A percentile compares a stretch with the other conserved stretches of the same genome.
Conservation (phyloP, 2,888 invertebrate genomes). For the Dasysyrphus albostriatus region DNA sequence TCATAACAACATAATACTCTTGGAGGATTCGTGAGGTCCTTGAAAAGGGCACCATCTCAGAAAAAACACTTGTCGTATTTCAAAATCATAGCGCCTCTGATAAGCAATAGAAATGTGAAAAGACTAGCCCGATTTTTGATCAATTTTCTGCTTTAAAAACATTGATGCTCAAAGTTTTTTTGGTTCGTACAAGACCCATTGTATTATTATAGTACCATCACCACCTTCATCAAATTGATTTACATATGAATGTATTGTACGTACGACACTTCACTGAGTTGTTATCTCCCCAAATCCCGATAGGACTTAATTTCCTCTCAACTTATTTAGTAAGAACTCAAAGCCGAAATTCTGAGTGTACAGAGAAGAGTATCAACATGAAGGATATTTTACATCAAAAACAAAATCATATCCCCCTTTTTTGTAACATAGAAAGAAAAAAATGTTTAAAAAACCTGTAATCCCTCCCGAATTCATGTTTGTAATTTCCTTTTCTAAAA, state of each 20-base stretch:
- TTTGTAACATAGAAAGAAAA: constrained; percentile 2
- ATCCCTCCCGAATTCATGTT: constrained; percentile 57
- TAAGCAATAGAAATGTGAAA: no score
- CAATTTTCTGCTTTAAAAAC: no score
- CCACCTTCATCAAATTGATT: constrained; percentile 17
- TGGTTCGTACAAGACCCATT: no score
- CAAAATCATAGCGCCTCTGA: no score
- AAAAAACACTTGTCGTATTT: no score
- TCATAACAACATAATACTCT: no score
- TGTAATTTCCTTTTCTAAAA: constrained; percentile 64
- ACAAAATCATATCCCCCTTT: constrained; percentile 39
- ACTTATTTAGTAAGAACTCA: constrained; percentile 14
- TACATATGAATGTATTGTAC: not conserved
- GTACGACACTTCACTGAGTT: constrained; percentile 13
- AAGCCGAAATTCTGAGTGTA: not conserved
- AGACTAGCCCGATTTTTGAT: no score
- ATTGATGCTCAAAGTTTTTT: no score
- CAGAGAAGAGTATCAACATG: constrained; percentile 16
- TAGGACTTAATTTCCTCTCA: constrained; percentile 34
- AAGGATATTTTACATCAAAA: constrained; percentile 34
- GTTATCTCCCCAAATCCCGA: constrained; percentile 20
- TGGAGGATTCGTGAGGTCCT: no score
- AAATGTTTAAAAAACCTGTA: constrained; percentile 25
- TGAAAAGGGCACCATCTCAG: no score
- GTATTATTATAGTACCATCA: not conserved